phyloP scores from a whole-genome alignment of 2,888 invertebrate species.

The Stegana nigrithorax region DNA sequence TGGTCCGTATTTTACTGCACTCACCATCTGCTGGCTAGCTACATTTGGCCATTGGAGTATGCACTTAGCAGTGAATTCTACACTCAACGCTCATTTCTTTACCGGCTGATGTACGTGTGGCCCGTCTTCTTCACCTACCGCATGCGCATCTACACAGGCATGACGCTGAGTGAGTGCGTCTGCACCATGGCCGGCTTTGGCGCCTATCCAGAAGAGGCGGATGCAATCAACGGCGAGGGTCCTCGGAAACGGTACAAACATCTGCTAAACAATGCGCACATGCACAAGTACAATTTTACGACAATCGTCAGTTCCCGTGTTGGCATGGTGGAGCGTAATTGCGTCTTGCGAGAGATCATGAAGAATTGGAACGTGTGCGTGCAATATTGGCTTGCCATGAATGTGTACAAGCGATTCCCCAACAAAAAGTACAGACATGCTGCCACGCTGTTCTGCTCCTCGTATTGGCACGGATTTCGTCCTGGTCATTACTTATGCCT shows the following conservation, averaged over 20 bases:
- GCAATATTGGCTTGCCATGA: slow-evolving; percentile 95
- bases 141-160: slow-evolving; percentile 89
- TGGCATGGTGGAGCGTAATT: slow-evolving; percentile 83
- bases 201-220: slow-evolving; percentile 83
- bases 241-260: slow-evolving; percentile 80
- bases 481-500: slow-evolving; percentile 95
- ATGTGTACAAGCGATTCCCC: slow-evolving; percentile 88
- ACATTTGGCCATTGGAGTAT: slow-evolving; percentile 86
- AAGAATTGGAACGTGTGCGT: slow-evolving; percentile 96
- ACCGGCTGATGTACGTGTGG: slow-evolving; percentile 86
- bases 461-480: slow-evolving; percentile 96
- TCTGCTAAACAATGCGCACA: slow-evolving; percentile 70
- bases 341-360: slow-evolving; percentile 88
- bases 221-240: slow-evolving; percentile 85
- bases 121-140: slow-evolving; percentile 90
- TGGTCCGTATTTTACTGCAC: slow-evolving; percentile 76
- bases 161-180: slow-evolving; percentile 90
- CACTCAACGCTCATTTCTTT: slow-evolving; percentile 77
- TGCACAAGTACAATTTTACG: slow-evolving; percentile 77
- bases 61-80: slow-evolving; percentile 81
- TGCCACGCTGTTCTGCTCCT: slow-evolving; percentile 87
- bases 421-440: slow-evolving; percentile 71
- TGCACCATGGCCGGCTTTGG: slow-evolving; percentile 92
- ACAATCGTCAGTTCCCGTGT: slow-evolving; percentile 88
- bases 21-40: slow-evolving; percentile 75